phyloP scores from a whole-genome alignment of 2,113 vertebrate species.

The Xenopus borealis region DNA sequence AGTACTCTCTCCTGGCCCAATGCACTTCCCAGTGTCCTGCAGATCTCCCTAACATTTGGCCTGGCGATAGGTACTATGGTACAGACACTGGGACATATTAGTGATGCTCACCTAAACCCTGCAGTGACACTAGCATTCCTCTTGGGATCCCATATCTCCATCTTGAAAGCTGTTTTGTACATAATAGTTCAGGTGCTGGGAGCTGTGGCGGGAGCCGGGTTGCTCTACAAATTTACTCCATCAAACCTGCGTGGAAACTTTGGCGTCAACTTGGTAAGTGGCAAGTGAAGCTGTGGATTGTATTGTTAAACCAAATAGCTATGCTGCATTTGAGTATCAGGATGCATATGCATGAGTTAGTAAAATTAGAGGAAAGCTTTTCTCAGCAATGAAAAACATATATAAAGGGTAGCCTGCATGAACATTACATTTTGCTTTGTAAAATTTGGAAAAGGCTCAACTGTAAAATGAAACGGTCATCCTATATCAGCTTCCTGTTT shows the following conservation, averaged over 20 bases:
- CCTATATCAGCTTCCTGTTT: no score
- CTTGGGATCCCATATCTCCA: conserved; percentile 33
- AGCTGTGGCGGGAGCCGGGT: conserved; percentile 39
- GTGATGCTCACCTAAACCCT: conserved; percentile 46
- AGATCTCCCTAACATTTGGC: conserved; percentile 45
- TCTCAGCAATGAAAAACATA: no score
- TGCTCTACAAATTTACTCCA: conserved; percentile 47
- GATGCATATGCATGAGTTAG: neutral
- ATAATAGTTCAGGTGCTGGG: conserved; percentile 43
- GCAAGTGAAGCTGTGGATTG: neutral
- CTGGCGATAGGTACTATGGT: conserved; percentile 38
- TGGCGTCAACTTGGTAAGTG: conserved; percentile 46
- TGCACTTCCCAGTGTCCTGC: conserved; percentile 30
- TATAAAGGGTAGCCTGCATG: no score
- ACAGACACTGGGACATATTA: conserved; percentile 44
- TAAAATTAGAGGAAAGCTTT: no score
- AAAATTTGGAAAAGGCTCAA: no score
- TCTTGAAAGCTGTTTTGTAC: conserved; percentile 35
- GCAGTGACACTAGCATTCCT: conserved; percentile 40
- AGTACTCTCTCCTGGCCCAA: conserved; percentile 36
- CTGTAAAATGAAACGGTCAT: no score
- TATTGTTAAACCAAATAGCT: neutral
- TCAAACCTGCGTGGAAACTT: conserved; percentile 32
- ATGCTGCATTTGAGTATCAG: neutral
- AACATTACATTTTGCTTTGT: no score